Percentiles rank a stretch among this genome's conserved stretches.
Evolutionary conservation across 2,888 invertebrate species (phyloP).

Genomic region (Eupeodes latifasciatus): DNA sequence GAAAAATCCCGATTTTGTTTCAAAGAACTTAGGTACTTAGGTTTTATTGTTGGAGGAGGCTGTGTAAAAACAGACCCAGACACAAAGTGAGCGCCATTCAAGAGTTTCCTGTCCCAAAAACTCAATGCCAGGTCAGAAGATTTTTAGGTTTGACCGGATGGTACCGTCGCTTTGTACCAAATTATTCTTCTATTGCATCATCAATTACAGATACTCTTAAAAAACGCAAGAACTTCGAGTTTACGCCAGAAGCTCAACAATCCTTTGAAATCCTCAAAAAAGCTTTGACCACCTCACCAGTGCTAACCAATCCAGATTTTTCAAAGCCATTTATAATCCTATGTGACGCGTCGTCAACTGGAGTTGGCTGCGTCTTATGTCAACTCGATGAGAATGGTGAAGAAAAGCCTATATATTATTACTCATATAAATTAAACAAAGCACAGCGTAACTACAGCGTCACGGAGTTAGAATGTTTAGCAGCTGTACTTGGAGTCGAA

Average conservation of each 20-base stretch:
- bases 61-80: slow-evolving; percentile 28
- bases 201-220: slow-evolving; percentile 9
- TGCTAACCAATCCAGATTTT: slow-evolving; percentile 11
- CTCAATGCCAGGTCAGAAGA: slow-evolving; percentile 14
- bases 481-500: background rate
- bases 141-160: slow-evolving; percentile 38
- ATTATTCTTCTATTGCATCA: background rate
- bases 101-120: slow-evolving; percentile 21
- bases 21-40: slow-evolving; percentile 25
- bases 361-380: slow-evolving; percentile 32
- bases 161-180: slow-evolving; percentile 32
- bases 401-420: slow-evolving; percentile 22
- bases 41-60: slow-evolving; percentile 39
- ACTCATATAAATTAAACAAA: slow-evolving; percentile 28
- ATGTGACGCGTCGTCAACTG: slow-evolving; percentile 9
- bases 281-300: slow-evolving; percentile 1
- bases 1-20: slow-evolving; percentile 41
- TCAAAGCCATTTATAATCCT: slow-evolving; percentile 12
- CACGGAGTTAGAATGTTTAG: slow-evolving; percentile 41
- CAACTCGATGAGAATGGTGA: slow-evolving; percentile 18
- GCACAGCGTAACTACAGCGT: slow-evolving; percentile 29
- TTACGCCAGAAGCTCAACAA: background rate
- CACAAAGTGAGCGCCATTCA: slow-evolving; percentile 18
- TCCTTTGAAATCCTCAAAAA: slow-evolving; percentile 6
- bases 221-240: slow-evolving; percentile 12